Percentiles rank a stretch among this genome's conserved stretches.
Conservation (phyloP, 1,140 invertebrate genomes). For the Dreissena polymorpha region DNA sequence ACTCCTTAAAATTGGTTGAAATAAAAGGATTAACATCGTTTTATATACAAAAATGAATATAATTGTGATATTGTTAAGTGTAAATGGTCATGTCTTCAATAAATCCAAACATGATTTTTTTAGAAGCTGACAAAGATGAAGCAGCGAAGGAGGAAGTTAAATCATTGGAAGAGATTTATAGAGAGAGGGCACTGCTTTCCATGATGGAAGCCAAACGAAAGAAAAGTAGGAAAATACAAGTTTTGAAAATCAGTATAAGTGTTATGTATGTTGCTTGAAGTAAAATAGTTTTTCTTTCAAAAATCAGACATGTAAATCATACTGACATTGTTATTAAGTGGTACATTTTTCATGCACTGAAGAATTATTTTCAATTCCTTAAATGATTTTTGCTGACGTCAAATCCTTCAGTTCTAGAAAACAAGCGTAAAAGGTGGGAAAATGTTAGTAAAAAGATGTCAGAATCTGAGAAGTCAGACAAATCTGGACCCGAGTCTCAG, state of each 20-base stretch:
- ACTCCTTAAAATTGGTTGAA: too few relatives aligned
- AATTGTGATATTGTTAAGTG: too few relatives aligned
- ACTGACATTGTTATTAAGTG: background rate
- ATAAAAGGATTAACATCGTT: too few relatives aligned
- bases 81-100: too few relatives aligned
- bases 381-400: too few relatives aligned
- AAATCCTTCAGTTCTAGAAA: constrained; percentile 33
- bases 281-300: background rate
- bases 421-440: constrained; percentile 47
- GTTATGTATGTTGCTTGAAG: background rate
- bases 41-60: too few relatives aligned
- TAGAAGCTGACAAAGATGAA: too few relatives aligned
- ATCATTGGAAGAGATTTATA: constrained; percentile 59
- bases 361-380: too few relatives aligned
- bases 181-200: constrained; percentile 55
- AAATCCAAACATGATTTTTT: too few relatives aligned
- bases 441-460: constrained; percentile 8
- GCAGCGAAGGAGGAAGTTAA: constrained; percentile 41
- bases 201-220: constrained; percentile 50
- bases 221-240: constrained; percentile 38
- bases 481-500: constrained; percentile 12
- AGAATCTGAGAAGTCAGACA: constrained; percentile 42
- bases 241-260: background rate
- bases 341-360: too few relatives aligned
- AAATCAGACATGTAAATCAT: background rate